These are phyloP conservation scores for Sorex maritimensis DNA, from an alignment of 2,797 vertebrate species.

Conservation along the genomic window DNA sequence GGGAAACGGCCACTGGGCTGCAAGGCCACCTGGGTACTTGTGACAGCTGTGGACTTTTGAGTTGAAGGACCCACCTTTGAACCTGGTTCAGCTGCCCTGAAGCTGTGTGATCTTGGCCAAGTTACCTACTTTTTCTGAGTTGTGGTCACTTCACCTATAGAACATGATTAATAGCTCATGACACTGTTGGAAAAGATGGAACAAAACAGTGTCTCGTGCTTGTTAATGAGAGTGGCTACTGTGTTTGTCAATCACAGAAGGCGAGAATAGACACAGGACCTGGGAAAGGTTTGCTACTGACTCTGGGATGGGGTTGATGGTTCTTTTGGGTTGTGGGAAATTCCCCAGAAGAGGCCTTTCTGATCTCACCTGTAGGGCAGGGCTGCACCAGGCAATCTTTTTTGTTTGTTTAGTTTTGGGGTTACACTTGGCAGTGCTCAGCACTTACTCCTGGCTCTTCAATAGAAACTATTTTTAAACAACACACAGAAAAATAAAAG, in stretches of 20 bases:
- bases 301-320: background rate
- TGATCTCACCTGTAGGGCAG: background rate
- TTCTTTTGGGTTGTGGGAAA: background rate
- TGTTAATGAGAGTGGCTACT: background rate
- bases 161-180: background rate
- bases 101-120: background rate
- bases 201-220: background rate
- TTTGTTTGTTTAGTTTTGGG: too few relatives aligned
- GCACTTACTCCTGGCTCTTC: too few relatives aligned
- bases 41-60: background rate
- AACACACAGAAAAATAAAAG: background rate
- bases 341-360: background rate
- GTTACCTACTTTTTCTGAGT: background rate
- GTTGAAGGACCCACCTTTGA: background rate
- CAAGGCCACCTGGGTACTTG: background rate
- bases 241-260: background rate
- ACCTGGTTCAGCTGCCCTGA: background rate
- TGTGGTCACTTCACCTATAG: background rate
- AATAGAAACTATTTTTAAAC: too few relatives aligned
- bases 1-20: too few relatives aligned
- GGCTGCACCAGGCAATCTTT: background rate
- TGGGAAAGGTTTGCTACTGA: background rate
- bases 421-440: too few relatives aligned
- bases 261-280: background rate
- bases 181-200: background rate